Evolutionary conservation across 1,140 invertebrate genomes (phyloP), one percentile per base, ranked within the genome.

Genomic region (Solen grandis): DNA sequence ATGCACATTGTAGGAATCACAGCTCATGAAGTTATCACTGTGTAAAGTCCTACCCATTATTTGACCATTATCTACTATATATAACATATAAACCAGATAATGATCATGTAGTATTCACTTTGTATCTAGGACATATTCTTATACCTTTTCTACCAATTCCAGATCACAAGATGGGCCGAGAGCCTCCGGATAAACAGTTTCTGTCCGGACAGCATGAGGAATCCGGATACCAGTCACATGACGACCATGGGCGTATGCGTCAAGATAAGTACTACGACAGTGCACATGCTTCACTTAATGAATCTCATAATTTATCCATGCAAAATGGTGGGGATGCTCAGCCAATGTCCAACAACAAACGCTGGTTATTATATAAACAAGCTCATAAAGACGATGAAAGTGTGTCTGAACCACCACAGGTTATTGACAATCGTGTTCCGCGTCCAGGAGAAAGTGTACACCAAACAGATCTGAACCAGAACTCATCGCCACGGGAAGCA

Each of bases 321-420:
- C 63, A 78, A 31, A 69, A 69, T 46, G 75, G 66, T 57, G 55
- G 46, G 57, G 55, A 65, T 29, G 27, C 57, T 27, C 60, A 50
- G 14, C 82, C 54, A 50, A 73, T 87, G 52, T 86, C 88, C 54
- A 88, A 92, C 70, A 95, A 95, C 88, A 94, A 95, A 85, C 94
- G 95, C 0, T 96, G 95, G 95, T 89, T 93, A 83, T 84, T 93
- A 57, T 93, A 93, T 36, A 93, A 92, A 89, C 92, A 93, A 86
- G 94, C 82, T 10, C 82, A 86, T 38, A 93, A 94, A 46, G 92
- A 92, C 54, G 93, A 94, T 86, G 92, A 94, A 50, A 89, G 86
- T 55, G 41, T 8, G 19, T 10, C 19, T 8, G 8, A 8, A 46
- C 41, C 41, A 10, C 8, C 41, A 10, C 41, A 46, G 19, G 8